Evolutionary conservation across 2,888 invertebrate genomes (phyloP).

Genomic region (Drosophila picticornis): DNA sequence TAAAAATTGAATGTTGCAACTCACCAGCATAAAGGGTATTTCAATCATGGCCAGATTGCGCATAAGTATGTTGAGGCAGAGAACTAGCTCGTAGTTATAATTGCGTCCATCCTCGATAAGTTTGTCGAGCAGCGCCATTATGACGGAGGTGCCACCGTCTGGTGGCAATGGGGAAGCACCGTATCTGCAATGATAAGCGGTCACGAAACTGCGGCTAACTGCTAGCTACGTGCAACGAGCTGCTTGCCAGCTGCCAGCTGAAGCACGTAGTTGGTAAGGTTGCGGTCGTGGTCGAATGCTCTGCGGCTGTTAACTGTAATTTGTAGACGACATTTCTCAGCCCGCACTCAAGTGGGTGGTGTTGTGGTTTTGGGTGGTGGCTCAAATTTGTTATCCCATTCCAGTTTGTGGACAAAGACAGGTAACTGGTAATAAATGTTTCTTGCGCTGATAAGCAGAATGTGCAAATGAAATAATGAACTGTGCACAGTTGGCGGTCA

Average conservation of each 20-base stretch:
- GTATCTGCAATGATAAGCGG: slow-evolving; percentile 85
- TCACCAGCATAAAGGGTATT: slow-evolving; percentile 85
- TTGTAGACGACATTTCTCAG: slow-evolving; percentile 59
- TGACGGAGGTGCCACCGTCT: slow-evolving; percentile 87
- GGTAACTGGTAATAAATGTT: slow-evolving; percentile 61
- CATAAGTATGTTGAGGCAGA: slow-evolving; percentile 89
- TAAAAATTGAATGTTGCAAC: background rate
- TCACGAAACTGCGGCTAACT: slow-evolving; percentile 55
- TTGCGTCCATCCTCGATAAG: slow-evolving; percentile 88
- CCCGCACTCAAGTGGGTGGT: slow-evolving; percentile 23
- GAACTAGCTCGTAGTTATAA: slow-evolving; percentile 90
- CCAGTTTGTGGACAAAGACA: slow-evolving; percentile 1
- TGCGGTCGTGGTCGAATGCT: slow-evolving; percentile 59
- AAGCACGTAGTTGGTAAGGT: slow-evolving; percentile 73
- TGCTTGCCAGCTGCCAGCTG: slow-evolving; percentile 20
- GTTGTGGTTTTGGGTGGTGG: background rate
- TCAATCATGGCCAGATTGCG: slow-evolving; percentile 88
- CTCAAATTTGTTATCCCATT: background rate
- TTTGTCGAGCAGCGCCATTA: slow-evolving; percentile 88
- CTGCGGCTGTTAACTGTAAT: slow-evolving; percentile 64
- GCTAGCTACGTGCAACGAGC: slow-evolving; percentile 55
- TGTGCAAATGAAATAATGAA: slow-evolving; percentile 78
- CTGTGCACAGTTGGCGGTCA: slow-evolving; percentile 64
- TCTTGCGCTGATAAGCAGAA: slow-evolving; percentile 66
- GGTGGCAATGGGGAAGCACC: slow-evolving; percentile 88